phyloP scores from a whole-genome alignment of 2,888 invertebrate genomes.

The Icerya purchasi region DNA sequence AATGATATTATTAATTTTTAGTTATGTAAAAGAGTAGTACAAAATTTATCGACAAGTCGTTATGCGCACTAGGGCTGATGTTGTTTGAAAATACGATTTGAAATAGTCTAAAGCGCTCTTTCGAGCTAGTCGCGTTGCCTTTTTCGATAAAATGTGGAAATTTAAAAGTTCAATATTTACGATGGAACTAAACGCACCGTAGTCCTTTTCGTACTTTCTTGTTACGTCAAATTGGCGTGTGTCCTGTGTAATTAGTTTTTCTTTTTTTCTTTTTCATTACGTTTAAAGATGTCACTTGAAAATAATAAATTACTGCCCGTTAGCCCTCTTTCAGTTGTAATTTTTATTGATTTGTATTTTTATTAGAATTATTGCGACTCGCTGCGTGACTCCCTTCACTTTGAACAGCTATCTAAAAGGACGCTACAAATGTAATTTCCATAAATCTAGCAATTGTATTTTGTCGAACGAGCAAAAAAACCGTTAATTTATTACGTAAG shows the following conservation, averaged over 20 bases:
- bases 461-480: neutral
- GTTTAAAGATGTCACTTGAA: neutral
- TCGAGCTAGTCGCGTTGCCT: too few species aligned
- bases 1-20: too few species aligned
- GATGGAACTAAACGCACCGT: neutral
- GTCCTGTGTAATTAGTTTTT: too few species aligned
- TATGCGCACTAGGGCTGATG: neutral
- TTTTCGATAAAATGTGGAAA: too few species aligned
- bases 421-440: too few species aligned
- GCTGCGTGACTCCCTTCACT: neutral
- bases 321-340: neutral
- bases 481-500: neutral
- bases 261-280: neutral
- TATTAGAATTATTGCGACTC: neutral
- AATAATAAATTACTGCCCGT: neutral
- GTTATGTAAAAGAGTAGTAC: conserved; percentile 4
- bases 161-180: too few species aligned
- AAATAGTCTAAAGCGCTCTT: too few species aligned
- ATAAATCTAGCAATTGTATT: neutral
- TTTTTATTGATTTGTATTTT: neutral
- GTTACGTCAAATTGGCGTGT: too few species aligned
- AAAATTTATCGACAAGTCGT: neutral
- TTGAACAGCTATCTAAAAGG: neutral
- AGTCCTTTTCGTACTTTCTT: neutral
- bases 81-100: too few species aligned